These are phyloP conservation scores for Drosophila cognata DNA, from an alignment of 2,888 invertebrate genomes.

Conservation along the genomic window DNA sequence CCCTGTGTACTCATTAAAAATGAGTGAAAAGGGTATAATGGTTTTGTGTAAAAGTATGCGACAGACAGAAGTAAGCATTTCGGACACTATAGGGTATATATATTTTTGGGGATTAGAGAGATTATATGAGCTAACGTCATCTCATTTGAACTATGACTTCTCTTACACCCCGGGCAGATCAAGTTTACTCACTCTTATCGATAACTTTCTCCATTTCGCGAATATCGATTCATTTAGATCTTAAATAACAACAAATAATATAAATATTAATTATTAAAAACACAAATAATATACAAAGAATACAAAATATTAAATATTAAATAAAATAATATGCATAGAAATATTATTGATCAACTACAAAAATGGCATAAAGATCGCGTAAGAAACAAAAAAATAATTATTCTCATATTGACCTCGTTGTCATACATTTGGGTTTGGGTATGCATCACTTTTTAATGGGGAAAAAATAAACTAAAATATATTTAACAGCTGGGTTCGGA, in stretches of 20 bases:
- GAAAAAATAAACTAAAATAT: background rate
- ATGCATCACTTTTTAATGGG: background rate
- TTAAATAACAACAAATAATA: background rate
- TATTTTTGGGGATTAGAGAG: background rate
- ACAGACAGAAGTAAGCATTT: background rate
- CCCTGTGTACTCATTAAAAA: background rate
- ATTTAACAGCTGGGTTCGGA: background rate
- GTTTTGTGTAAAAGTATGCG: background rate
- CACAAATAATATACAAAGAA: no score
- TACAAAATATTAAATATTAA: background rate
- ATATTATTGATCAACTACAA: background rate
- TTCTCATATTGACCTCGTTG: background rate
- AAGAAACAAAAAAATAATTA: background rate
- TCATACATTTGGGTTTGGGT: background rate
- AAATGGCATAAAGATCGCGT: background rate
- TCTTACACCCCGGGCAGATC: background rate
- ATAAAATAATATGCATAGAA: background rate
- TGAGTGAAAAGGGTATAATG: background rate
- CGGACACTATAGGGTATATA: background rate
- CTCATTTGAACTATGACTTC: background rate
- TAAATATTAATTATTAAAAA: background rate
- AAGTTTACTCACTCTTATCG: background rate
- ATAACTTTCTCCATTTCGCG: background rate
- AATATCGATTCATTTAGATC: background rate
- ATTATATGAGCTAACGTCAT: background rate